Base-by-base conservation (phyloP, 1,140 invertebrate species). In the Hyphantria cunea region DNA sequence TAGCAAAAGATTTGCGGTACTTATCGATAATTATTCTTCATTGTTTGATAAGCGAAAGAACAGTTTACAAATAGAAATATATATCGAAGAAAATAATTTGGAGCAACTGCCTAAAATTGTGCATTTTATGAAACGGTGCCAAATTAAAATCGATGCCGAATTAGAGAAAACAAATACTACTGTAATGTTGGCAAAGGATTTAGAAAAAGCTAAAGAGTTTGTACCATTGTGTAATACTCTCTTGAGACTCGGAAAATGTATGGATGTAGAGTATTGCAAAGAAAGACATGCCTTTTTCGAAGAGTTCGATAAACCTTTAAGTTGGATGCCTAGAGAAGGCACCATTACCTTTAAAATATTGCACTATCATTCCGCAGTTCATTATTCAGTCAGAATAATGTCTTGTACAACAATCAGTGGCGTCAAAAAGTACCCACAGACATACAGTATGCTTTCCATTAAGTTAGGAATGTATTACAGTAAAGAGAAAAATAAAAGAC, bases 91-190 rank as follows among this genome's bases (percentile, higher is more conserved):
- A 6, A 66, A 17, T 10, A 86, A 90, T 42, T 55, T 73, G 5
- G 80, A 84, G 67, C 86, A 89, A 44, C 63, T 91, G 17, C 89
- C 89, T 4, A 91, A 89, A 69, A 84, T 90, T 13, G 39, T 90
- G 2, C 72, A 86, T 66, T 91, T 90, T 61, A 69, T 90, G 0
- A 87, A 83, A 73, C 72, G 90, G 56, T 91, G 82, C 64, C 79
- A 76, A 0, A 59, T 73, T 12, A 67, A 82, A 11, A 41, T 89
- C 3, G 84, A 87, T 0, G 51, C 68, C 6, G 53, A 65, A 15
- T 63, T 91, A 39, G 65, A 82, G 34, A 52, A 66, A 3, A 55
- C 90, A 17, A 72, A 72, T n/a, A 42, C 64, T 3, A 70, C 68
- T 10, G 68, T 90, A 64, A 56, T 85, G 34, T 47, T n/a, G 5